Evolutionary conservation across 2,888 invertebrate genomes (phyloP).

Genomic region (Amphipyra tragopoginis): DNA sequence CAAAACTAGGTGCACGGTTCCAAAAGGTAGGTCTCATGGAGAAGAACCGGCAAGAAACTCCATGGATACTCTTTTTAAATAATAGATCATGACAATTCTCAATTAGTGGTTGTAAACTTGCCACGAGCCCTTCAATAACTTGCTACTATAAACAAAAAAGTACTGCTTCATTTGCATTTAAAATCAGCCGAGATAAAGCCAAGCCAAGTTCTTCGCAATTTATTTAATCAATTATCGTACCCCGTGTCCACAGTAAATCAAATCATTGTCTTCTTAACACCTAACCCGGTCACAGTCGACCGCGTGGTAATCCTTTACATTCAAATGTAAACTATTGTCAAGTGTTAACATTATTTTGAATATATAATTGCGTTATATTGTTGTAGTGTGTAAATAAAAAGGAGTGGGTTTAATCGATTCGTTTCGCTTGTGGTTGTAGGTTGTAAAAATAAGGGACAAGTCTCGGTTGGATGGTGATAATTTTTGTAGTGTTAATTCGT

Average conservation of each 20-base stretch:
- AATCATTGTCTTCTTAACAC: conserved; percentile 60
- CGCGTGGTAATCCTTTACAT: conserved; percentile 69
- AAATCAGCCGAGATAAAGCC: conserved; percentile 1
- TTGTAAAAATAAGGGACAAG: conserved; percentile 9
- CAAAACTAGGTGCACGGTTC: no score
- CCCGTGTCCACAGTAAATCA: conserved; percentile 57
- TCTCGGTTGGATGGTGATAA: not conserved
- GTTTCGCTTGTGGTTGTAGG: conserved; percentile 43
- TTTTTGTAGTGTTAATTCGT: not conserved
- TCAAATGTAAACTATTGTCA: conserved; percentile 69
- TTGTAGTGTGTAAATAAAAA: conserved; percentile 69
- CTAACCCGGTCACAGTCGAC: conserved; percentile 61
- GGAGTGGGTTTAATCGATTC: conserved; percentile 67
- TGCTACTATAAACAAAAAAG: no score
- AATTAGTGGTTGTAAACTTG: no score
- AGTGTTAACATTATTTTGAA: conserved; percentile 70
- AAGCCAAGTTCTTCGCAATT: conserved; percentile 19
- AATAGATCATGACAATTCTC: no score
- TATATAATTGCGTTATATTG: conserved; percentile 84
- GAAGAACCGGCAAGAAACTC: no score
- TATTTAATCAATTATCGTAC: conserved; percentile 28
- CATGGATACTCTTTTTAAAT: no score
- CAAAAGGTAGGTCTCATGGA: no score
- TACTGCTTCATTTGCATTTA: not conserved
- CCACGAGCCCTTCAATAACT: no score